Evolutionary conservation across 2,888 invertebrate species (phyloP), one percentile per base, ranked within the genome.

Genomic region (Melikaiella ostensackeni): DNA sequence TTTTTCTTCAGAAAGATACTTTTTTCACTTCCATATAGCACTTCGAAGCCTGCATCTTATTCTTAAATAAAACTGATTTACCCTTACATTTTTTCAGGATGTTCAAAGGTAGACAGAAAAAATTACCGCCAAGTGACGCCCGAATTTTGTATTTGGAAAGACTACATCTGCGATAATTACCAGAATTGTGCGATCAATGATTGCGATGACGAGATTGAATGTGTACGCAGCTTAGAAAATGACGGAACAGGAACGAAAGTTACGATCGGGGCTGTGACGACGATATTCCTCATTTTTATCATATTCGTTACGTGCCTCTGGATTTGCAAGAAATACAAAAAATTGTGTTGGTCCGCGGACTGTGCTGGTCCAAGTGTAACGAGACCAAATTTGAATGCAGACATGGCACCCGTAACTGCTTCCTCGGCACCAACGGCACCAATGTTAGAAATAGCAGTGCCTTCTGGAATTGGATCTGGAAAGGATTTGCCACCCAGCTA

Each of bases 401-500:
- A 87, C 11, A 81, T 82, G 8, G 80, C 85, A 42, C 88, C 87
- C 21, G 84, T 84, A 11, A 79, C 82, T 9, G 79, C 86, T 4
- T 82, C 88, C 78, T 87, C 84, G 64, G 88, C 90, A 50, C 78
- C 81, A 21, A 85, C 91, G 1, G 91, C 91, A 7, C 92, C 91
- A 3, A 90, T 90, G 90, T 78, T 91, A 19, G 89, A 91, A 80
- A 88, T 91, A 1, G 87, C 88, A 1, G 87, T 90, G 27, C 83
- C 91, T 24, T 83, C 91, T 11, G 84, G 89, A 2, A 90, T 91
- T 90, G 16, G 92, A 93, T 83, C 42, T 42, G 42, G 42, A 16
- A 93, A 93, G 84, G 93, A 93, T 88, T 87, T 93, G 77, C 93
- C 93, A 2, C 93, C 93, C 8, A 92, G 93, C 57, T 93, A 93